Percentiles rank a stretch among this genome's conserved stretches.
phyloP scores from a whole-genome alignment of 2,888 invertebrate genomes.

The Helleia helle region DNA sequence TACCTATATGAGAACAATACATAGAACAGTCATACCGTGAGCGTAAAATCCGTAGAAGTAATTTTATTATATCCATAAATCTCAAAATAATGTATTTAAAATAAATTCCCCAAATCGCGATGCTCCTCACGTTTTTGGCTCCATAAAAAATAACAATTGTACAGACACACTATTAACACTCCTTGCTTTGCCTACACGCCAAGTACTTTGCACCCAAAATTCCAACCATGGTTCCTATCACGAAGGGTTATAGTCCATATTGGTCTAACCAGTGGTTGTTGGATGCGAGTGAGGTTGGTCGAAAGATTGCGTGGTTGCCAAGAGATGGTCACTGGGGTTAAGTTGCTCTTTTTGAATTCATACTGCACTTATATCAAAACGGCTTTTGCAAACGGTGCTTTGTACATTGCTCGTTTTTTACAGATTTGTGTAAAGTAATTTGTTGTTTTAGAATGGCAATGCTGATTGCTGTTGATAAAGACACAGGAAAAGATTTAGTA shows the following conservation, averaged over 20 bases:
- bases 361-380: constrained; percentile 9
- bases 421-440: no score
- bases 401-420: background rate
- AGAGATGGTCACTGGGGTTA: constrained; percentile 16
- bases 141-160: constrained; percentile 9
- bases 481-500: no score
- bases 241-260: background rate
- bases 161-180: constrained; percentile 10
- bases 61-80: no score
- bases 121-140: no score
- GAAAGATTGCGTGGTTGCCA: constrained; percentile 12
- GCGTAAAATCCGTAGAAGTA: no score
- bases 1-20: no score
- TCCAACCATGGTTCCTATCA: background rate
- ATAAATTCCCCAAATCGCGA: no score
- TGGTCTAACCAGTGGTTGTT: background rate
- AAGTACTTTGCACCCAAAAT: background rate
- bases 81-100: no score
- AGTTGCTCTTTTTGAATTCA: constrained; percentile 15
- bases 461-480: no score
- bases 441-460: no score
- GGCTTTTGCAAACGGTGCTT: constrained; percentile 1
- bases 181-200: background rate
- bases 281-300: background rate
- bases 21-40: no score